These are phyloP conservation scores for Acanthochromis polyacanthus DNA, from an alignment of 2,113 vertebrate species.

Conservation along the genomic window DNA sequence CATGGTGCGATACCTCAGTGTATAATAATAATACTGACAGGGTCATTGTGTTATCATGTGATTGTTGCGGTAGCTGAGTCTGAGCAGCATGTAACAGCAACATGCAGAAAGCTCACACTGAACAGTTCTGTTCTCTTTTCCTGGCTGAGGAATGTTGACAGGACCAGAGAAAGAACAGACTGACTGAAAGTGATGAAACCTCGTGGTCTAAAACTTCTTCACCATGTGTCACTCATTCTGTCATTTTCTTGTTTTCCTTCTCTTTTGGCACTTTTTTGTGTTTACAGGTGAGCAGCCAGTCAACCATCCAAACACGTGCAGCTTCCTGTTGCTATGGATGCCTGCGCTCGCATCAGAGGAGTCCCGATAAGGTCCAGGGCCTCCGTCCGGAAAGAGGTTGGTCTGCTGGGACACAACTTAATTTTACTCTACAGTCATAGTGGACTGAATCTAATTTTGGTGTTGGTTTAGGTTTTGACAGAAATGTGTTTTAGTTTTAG, in stretches of 20 bases:
- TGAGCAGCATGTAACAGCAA: background rate
- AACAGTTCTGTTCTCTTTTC: background rate
- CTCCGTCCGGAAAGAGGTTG: slow-evolving; percentile 87
- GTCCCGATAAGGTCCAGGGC: slow-evolving; percentile 85
- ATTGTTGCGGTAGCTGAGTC: slow-evolving; percentile 18
- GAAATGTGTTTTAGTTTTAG: too few species aligned
- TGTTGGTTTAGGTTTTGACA: too few species aligned
- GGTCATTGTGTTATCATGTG: slow-evolving; percentile 29
- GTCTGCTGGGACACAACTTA: background rate
- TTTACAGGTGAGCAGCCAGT: slow-evolving; percentile 64
- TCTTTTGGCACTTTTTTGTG: background rate
- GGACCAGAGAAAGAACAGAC: background rate
- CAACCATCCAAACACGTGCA: slow-evolving; percentile 26
- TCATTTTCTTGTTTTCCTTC: background rate
- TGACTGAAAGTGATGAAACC: background rate
- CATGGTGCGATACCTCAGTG: background rate
- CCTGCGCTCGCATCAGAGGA: slow-evolving; percentile 83
- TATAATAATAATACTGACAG: slow-evolving; percentile 11
- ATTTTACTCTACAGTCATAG: background rate
- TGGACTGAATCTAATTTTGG: too few species aligned
- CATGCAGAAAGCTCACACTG: background rate
- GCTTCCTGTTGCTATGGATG: slow-evolving; percentile 85
- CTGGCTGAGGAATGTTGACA: slow-evolving; percentile 1
- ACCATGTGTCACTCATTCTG: background rate
- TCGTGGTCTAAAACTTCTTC: background rate